Base-by-base conservation (phyloP, 1,140 invertebrate genomes). In the Asbolus verrucosus region DNA sequence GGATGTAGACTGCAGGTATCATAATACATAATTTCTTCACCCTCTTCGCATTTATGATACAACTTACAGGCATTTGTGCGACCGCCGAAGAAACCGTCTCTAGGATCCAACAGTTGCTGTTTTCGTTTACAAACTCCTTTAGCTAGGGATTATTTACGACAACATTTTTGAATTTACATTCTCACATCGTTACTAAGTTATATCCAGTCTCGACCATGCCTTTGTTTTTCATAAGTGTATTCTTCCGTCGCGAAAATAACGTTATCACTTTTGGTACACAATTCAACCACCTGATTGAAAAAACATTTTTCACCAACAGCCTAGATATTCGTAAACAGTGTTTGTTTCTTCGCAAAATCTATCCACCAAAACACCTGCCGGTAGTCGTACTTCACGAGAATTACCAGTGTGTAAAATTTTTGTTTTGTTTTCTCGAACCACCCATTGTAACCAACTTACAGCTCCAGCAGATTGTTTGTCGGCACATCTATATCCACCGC, bases 1-100 rank as follows among this genome's bases (percentile, higher is more conserved):
- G 77, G 80, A 70, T 82, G 81, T 3, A 82, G 65, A 13, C 73
- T 75, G 19, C 72, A 75, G 33, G 81, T 73, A 69, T 82, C 80
- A 0, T 74, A 39, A 46, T 81, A 82, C 50, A 70, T 70, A 19
- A 81, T 81, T 73, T 73, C 75, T 72, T 82, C 80, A 39, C 61
- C 19, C 1, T 6, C 2, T 5, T 36, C 21, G 31, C 36, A 63
- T 15, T 68, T 63, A 31, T 63, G 59, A 65, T 63, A 72, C 21
- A 54, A 27, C 33, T 36, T 43, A 3, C 11, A 31, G 6, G 14
- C 54, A 21, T 62, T 66, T 16, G 65, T 71, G 24, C 70, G 46
- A n/a, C 65, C 70, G 9, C 70, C 70, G 38, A 46, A 71, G 19
- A 61, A 50, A 24, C 43, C 9, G n/a, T 50, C 43, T 50, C 43